A percentile compares a stretch with the other conserved stretches of the same genome.
Conservation (phyloP, 2,113 vertebrate species). For the Ifrita kowaldi region DNA sequence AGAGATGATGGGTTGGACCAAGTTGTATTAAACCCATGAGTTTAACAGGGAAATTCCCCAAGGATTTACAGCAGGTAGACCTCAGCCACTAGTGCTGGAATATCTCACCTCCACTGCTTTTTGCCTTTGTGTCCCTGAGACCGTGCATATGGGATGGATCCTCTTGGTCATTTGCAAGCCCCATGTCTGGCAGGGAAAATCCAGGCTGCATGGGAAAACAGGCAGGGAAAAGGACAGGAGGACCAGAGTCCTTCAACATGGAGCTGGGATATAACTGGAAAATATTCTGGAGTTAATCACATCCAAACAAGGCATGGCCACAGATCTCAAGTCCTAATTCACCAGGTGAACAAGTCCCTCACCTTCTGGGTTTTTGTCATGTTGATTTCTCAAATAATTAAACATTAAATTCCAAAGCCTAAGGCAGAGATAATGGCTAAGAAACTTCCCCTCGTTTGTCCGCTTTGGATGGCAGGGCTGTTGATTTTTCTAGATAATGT, state of each 20-base stretch:
- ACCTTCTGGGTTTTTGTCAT: neutral
- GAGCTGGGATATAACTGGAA: neutral
- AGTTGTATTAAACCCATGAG: neutral
- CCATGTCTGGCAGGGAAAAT: neutral
- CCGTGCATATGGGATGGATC: accelerated
- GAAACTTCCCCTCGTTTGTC: accelerated
- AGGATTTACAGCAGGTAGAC: neutral
- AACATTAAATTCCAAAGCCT: neutral
- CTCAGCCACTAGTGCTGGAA: neutral
- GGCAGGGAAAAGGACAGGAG: neutral
- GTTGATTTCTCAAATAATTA: neutral
- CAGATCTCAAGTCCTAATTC: neutral
- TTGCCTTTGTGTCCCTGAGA: accelerated
- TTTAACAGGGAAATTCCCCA: neutral
- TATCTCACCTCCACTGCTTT: neutral
- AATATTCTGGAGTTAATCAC: neutral
- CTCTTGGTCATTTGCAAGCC: accelerated
- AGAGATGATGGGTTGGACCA: neutral
- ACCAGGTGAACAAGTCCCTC: neutral
- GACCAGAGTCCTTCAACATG: accelerated
- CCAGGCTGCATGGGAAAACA: neutral
- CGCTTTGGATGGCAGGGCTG: neutral
- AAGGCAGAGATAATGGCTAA: neutral
- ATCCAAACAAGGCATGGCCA: neutral
- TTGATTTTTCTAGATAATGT: neutral